Base-by-base conservation (phyloP, 1,140 invertebrate genomes). In the Pentalonia nigronervosa region DNA sequence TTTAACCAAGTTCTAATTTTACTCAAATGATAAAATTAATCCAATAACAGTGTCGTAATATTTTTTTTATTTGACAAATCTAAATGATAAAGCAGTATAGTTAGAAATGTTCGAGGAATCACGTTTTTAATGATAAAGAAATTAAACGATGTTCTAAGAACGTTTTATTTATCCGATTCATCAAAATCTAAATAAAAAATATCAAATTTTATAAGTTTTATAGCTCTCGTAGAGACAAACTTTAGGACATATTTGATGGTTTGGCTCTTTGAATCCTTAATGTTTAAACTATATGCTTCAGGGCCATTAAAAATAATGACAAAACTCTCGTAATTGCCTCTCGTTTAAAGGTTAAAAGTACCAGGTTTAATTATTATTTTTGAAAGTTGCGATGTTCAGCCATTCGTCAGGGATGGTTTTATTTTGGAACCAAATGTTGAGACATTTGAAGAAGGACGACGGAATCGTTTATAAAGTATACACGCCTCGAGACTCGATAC, bases 341-440 rank as follows among this genome's bases (percentile, higher is more conserved):
- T 50, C 88, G 20, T 53, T 56, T 56, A 56, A 90, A 53, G 48
- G 88, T 36, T 53, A 21, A 53, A 56, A 90, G 88, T 41, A 90
- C 17, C 88, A 90, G 88, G 48, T 90, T 90, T 90, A 90, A 90
- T 90, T 90, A 89, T 89, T 53, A 90, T 56, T 90, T 53, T 56
- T 7, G 17, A 90, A 90, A 90, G 88, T 90, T 90, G 17, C 2
- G 36, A 34, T 36, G 20, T 53, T 56, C 21, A 53, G 48, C 17
- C 20, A 56, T 47, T 50, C 83, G 41, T 41, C 34, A 45, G 36
- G 41, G 36, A 45, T 84, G 41, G 83, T 84, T 47, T 47, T 86
- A 47, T 83, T 36, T 83, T 83, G 17, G 34, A 83, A 36, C 34
- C 76, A 83, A 36, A 83, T 7, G 34, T 83, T 8, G 76, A 83